Evolutionary conservation across 2,888 invertebrate genomes (phyloP), one percentile per base, ranked within the genome.

Genomic region (Cryptophagus acutangulus): DNA sequence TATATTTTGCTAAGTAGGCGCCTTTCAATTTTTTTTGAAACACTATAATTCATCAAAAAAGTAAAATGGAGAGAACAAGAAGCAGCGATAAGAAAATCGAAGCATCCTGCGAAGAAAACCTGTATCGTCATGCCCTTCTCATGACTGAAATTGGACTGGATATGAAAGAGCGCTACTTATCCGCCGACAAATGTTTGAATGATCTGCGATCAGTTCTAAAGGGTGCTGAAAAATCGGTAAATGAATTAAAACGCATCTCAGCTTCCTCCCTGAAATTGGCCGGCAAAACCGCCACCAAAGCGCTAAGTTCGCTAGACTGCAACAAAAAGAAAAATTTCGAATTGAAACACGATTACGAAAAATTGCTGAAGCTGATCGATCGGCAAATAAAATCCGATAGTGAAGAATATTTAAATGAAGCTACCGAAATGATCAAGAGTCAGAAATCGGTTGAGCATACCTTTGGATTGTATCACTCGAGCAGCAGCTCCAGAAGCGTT

Each of bases 81-180:
- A n/a, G n/a, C n/a, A n/a, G n/a, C n/a, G n/a, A n/a, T n/a, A n/a
- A n/a, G n/a, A n/a, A n/a, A n/a, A n/a, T n/a, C n/a, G n/a, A n/a
- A n/a, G n/a, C n/a, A n/a, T n/a, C n/a, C n/a, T n/a, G n/a, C 16
- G 6, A 29, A 6, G 65, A 67, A 49, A 61, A 64, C 40, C 57
- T 64, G 45, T 52, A 70, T 3, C 61, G 64, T 34, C 64, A 66
- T 45, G 66, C 66, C 6, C 53, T 68, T 3, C 41, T 64, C 6
- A 64, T 70, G 57, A 65, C 69, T 5, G 69, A 70, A 52, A 62
- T 65, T 51, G 65, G 66, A n/a, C 63, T 69, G 55, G 70, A 71
- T 36, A 50, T 71, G 9, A 66, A 63, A 48, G 69, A 70, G 34
- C 61, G 63, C 24, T 62, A 65, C 36, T 44, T 49, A 8, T 51